Evolutionary conservation across 2,888 invertebrate species (phyloP), one percentile per base, ranked within the genome.

Genomic region (Cylloceria caligata): DNA sequence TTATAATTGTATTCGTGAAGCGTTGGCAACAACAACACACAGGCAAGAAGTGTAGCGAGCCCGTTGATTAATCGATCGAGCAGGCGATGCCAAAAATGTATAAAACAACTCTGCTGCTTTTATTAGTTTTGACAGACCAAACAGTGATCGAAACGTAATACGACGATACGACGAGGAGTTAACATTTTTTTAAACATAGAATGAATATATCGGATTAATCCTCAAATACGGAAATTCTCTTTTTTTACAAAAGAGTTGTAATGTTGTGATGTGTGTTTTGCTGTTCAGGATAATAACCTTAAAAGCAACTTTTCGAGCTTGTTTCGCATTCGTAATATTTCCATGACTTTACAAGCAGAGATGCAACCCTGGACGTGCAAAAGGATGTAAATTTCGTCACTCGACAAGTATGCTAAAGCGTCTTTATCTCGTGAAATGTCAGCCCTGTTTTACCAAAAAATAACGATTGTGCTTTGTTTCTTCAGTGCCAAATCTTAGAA

Each of bases 401-500:
- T 34, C 9, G 16, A 36, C 6, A 16, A 60, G 60, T 60, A 19
- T 30, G 55, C 27, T n/a, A 5, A 9, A 5, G 1, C 0, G 1
- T 27, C 3, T 11, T 55, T 19, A n/a, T n/a, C 13, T 16, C 3
- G 16, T n/a, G 2, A 16, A 47, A 49, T 19, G 0, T 24, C 3
- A 0, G 2, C 11, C 11, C 24, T 52, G 21, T 3, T 24, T 24
- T 24, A 19, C 21, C 0, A 30, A 16, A 57, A 1, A 60, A 16
- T 24, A 16, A 34, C 5, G 4, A 11, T n/a, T 21, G 24, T 11
- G 7, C 11, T 42, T 64, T 39, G 3, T 42, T 42, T 19, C 30
- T 39, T 7, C 39, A 68, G 74, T 36, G 62, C n/a, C 42, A 16
- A 21, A 47, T 45, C 34, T 30, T 13, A 42, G 42, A 27, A 47